phyloP scores from a whole-genome alignment of 2,797 vertebrate species.

The Taenioides sp. region DNA sequence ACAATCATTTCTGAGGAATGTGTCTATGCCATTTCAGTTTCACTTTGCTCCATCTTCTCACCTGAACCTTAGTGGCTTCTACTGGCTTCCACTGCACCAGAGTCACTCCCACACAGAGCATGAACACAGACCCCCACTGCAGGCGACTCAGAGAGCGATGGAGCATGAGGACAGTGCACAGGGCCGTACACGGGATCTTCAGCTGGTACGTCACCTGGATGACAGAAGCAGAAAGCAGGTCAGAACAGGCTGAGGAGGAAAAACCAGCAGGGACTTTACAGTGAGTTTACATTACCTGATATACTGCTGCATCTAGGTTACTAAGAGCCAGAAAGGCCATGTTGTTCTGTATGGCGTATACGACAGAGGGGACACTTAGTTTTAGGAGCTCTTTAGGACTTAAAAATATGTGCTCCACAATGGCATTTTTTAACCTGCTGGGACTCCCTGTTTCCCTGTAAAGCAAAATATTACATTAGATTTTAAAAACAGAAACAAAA shows the following conservation, averaged over 20 bases:
- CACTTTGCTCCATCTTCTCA: neutral
- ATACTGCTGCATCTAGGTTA: slow-evolving; percentile 95
- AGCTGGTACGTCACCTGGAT: slow-evolving; percentile 93
- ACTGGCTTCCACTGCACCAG: slow-evolving; percentile 93
- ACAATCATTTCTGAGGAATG: too few species aligned
- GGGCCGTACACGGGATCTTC: slow-evolving; percentile 96
- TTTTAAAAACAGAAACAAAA: neutral
- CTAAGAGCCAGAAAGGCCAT: slow-evolving; percentile 97
- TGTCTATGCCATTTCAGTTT: too few species aligned
- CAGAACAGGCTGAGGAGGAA: neutral
- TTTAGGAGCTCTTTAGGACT: slow-evolving; percentile 90
- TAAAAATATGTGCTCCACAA: slow-evolving; percentile 84
- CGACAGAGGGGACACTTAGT: slow-evolving; percentile 91
- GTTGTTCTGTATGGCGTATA: slow-evolving; percentile 96
- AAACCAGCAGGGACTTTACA: too few species aligned
- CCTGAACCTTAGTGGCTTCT: slow-evolving; percentile 81
- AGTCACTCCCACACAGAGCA: slow-evolving; percentile 91
- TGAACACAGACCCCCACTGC: slow-evolving; percentile 95
- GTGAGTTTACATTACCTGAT: slow-evolving; percentile 81
- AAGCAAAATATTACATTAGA: neutral
- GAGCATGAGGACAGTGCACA: slow-evolving; percentile 95
- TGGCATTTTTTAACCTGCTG: slow-evolving; percentile 72
- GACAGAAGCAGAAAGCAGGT: slow-evolving; percentile 3
- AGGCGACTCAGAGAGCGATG: slow-evolving; percentile 87
- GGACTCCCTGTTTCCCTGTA: slow-evolving; percentile 88